Conservation (phyloP, 23 tunicate genomes). For the Oikopleura dioica region DNA sequence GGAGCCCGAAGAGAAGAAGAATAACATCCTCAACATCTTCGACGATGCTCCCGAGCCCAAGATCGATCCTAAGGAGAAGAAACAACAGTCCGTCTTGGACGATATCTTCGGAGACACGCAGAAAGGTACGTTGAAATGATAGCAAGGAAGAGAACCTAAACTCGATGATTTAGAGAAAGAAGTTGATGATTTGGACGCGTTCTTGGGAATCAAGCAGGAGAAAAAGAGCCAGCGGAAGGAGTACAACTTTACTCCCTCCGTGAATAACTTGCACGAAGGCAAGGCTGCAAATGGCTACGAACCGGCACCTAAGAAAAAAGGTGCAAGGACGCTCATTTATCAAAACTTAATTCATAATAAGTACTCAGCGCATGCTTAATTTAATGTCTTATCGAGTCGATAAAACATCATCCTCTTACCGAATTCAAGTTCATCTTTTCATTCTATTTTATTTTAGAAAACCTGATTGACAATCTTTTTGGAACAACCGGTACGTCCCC, state of each 20-base stretch:
- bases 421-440: no score
- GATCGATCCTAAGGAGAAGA: background rate
- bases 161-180: background rate
- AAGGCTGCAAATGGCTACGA: background rate
- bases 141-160: background rate
- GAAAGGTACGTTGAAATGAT: background rate
- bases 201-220: background rate
- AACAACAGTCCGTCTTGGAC: no score
- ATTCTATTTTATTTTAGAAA: no score
- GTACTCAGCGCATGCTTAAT: no score
- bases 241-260: background rate
- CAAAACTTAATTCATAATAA: no score
- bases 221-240: background rate
- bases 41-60: constrained; percentile 11
- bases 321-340: no score
- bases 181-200: background rate
- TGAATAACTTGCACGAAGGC: background rate
- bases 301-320: background rate
- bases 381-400: no score
- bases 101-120: no score
- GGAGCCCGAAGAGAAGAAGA: background rate
- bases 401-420: no score
- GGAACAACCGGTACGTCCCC: constrained; percentile 10
- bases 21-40: background rate
- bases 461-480: constrained; percentile 1